Evolutionary conservation across 2,797 vertebrate genomes (phyloP).

Genomic region (Hydrocynus forskahlii): DNA sequence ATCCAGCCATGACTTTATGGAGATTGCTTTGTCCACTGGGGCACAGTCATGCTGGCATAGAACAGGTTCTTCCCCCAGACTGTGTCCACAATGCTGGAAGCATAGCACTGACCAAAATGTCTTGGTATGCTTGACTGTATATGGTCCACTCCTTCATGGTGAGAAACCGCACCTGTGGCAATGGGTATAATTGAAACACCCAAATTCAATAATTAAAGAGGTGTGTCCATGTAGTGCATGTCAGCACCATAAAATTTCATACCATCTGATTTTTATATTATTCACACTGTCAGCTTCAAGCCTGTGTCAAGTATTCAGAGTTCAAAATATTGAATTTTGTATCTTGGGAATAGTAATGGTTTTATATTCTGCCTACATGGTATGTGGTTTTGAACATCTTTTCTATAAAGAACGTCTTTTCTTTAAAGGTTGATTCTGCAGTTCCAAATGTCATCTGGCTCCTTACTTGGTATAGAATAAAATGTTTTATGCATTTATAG

Average conservation of each 20-base stretch:
- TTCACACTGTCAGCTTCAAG: not conserved
- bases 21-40: too few species aligned
- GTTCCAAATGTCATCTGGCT: not conserved
- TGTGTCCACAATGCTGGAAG: too few species aligned
- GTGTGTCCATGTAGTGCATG: not conserved
- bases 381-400: not conserved
- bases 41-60: too few species aligned
- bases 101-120: too few species aligned
- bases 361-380: not conserved
- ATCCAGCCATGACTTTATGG: too few species aligned
- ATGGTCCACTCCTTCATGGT: too few species aligned
- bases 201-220: too few species aligned
- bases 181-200: too few species aligned
- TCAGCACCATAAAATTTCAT: not conserved
- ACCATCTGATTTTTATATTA: not conserved
- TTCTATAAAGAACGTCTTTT: not conserved
- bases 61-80: too few species aligned
- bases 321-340: not conserved
- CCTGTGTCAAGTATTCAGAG: not conserved
- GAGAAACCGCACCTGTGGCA: too few species aligned
- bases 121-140: too few species aligned
- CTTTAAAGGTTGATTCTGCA: not conserved
- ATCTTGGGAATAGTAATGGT: not conserved
- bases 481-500: constrained; percentile 6
- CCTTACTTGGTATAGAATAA: not conserved